Conservation (phyloP, 2,888 invertebrate genomes). For the Polyommatus icarus region DNA sequence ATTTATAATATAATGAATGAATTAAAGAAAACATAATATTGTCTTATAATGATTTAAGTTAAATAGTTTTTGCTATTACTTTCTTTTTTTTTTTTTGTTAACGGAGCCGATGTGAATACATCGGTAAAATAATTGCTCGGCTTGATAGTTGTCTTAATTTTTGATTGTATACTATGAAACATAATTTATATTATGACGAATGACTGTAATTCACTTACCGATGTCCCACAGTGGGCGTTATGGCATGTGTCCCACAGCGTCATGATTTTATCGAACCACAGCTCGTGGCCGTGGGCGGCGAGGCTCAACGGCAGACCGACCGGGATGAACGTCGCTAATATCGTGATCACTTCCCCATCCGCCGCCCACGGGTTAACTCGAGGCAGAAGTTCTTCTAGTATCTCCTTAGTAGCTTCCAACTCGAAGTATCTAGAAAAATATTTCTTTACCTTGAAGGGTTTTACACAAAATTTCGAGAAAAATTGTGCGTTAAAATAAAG, state of each 20-base stretch:
- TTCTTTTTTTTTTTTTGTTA: too few relatives aligned
- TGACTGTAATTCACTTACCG: conserved; percentile 49
- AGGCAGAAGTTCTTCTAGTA: conserved; percentile 90
- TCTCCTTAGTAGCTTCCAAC: conserved; percentile 88
- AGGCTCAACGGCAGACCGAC: conserved; percentile 83
- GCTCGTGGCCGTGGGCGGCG: conserved; percentile 83
- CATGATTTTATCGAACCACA: conserved; percentile 91
- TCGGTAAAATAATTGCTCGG: too few relatives aligned
- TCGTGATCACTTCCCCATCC: conserved; percentile 78
- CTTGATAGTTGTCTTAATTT: too few relatives aligned
- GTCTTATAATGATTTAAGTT: too few relatives aligned
- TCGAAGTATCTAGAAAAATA: conserved; percentile 83
- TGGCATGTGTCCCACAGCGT: conserved; percentile 88
- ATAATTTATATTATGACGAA: too few relatives aligned
- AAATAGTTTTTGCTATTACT: too few relatives aligned
- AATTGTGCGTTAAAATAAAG: too few relatives aligned
- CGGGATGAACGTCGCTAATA: conserved; percentile 89
- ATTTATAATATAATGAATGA: too few relatives aligned
- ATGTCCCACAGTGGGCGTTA: conserved; percentile 84
- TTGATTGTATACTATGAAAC: too few relatives aligned
- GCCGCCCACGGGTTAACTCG: conserved; percentile 87
- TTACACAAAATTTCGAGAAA: too few relatives aligned
- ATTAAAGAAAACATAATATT: too few relatives aligned
- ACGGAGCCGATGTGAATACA: too few relatives aligned
- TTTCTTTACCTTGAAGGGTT: not conserved